These are phyloP conservation scores for Chiridota heheva DNA, from an alignment of 35 echinoderm and acorn worm genomes.

Conservation along the genomic window DNA sequence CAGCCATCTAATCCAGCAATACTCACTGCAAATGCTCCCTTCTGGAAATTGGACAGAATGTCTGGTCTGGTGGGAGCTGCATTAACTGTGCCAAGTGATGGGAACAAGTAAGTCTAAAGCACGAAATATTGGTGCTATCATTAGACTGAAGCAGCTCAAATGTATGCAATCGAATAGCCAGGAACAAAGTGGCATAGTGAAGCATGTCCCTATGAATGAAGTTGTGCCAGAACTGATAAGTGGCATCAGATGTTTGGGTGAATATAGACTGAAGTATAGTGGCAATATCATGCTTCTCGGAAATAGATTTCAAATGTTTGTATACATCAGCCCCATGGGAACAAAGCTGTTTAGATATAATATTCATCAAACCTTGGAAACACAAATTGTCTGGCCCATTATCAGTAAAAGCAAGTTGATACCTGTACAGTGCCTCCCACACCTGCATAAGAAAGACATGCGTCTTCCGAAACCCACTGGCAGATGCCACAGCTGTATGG, in stretches of 20 bases:
- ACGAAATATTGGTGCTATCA: conserved; percentile 46
- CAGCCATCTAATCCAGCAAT: conserved; percentile 25
- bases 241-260: background rate
- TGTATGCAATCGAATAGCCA: conserved; percentile 23
- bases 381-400: no score
- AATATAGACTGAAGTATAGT: no score
- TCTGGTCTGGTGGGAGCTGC: conserved; percentile 10
- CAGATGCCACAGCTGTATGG: background rate
- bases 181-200: conserved; percentile 30
- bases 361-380: no score
- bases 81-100: conserved; percentile 40
- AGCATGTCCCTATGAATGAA: conserved; percentile 54
- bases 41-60: conserved; percentile 14
- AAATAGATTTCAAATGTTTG: no score
- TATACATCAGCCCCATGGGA: no score
- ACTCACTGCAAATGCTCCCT: conserved; percentile 39
- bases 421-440: conserved; percentile 19
- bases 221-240: conserved; percentile 43
- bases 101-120: conserved; percentile 41
- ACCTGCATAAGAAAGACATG: conserved; percentile 2
- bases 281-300: no score
- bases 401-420: background rate
- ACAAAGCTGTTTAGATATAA: no score
- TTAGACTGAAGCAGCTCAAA: conserved; percentile 21
- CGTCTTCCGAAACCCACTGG: background rate